A percentile compares a stretch with the other conserved stretches of the same genome.
phyloP scores from a whole-genome alignment of 23 tunicate genomes.

The Ascidia mentula region DNA sequence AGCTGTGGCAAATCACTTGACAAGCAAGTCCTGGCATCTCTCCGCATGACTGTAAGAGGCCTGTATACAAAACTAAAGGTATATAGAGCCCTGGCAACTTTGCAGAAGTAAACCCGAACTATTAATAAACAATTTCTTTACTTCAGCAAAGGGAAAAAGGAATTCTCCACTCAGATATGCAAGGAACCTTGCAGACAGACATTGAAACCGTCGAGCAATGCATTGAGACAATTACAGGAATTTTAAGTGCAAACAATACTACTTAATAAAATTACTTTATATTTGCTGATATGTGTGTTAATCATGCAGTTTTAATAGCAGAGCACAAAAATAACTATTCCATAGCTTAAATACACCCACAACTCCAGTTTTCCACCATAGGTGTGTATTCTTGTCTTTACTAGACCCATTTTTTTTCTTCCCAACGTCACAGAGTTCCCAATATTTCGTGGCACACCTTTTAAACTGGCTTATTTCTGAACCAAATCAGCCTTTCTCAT shows the following conservation, averaged over 20 bases:
- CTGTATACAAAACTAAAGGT: slow-evolving; percentile 55
- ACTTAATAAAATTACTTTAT: no score
- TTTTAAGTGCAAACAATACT: no score
- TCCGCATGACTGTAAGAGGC: slow-evolving; percentile 59
- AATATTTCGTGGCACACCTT: background rate
- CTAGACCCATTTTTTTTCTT: no score
- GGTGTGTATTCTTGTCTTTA: no score
- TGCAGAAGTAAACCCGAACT: background rate
- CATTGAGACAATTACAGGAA: background rate
- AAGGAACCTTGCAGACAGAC: slow-evolving; percentile 24
- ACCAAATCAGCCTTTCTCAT: background rate
- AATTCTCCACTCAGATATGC: slow-evolving; percentile 14
- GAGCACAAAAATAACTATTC: no score
- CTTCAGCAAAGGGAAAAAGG: slow-evolving; percentile 49
- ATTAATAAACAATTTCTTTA: background rate
- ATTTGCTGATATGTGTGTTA: no score
- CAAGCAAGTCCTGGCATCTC: slow-evolving; percentile 28
- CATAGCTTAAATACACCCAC: background rate
- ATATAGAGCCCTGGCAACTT: background rate
- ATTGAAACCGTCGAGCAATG: slow-evolving; percentile 1
- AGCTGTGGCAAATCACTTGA: background rate
- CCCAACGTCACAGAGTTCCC: background rate
- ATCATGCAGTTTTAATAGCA: no score
- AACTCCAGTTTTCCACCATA: background rate
- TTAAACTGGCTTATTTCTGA: background rate